Evolutionary conservation across 2,113 vertebrate species (phyloP), one percentile per base, ranked within the genome.

Genomic region (Brienomyrus brachyistius): DNA sequence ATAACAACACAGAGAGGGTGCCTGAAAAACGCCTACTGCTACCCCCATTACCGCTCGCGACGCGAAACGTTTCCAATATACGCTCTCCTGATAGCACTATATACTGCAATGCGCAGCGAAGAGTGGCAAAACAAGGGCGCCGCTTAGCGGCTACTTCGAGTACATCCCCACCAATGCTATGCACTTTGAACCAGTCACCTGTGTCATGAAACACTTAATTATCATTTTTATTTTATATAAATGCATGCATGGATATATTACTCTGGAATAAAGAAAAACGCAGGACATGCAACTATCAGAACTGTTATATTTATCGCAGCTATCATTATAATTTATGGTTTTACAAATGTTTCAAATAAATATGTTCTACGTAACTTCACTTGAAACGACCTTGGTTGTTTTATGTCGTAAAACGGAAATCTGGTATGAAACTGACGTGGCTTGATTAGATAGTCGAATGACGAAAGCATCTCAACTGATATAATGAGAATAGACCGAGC

Each of bases 401-500:
- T 19, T 80, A 43, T 43, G 74, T 43, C 43, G 13, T 43, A 80
- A 80, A 15, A 43, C 43, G 35, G 19, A 40, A 43, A 80, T 80
- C 15, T 80, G 74, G 31, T 80, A 80, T 40, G 0, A 80, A 40
- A 80, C 27, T 13, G 10, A 31, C 31, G 15, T 19, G 15, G 35
- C 35, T 80, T 80, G 35, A 43, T 43, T 80, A 35, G 74, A 80
- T 35, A 43, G 74, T 19, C 43, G 13, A 80, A 80, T 52, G 91
- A 54, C n/a, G 51, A 88, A 90, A 92, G 45, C 45, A 91, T 82
- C 11, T 92, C 91, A 91, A 94, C 83, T 43, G 27, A 70, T 89
- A 87, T 95, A 93, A 95, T 92, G 94, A 96, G 92, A 93, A 90
- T 2, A 91, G 21, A 92, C 59, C 91, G 92, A 95, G 94, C 96